Percentiles rank a stretch among this genome's conserved stretches.
These are phyloP conservation scores for Drosophila ananassae DNA, from an alignment of 1,140 invertebrate genomes.

Conservation along the genomic window DNA sequence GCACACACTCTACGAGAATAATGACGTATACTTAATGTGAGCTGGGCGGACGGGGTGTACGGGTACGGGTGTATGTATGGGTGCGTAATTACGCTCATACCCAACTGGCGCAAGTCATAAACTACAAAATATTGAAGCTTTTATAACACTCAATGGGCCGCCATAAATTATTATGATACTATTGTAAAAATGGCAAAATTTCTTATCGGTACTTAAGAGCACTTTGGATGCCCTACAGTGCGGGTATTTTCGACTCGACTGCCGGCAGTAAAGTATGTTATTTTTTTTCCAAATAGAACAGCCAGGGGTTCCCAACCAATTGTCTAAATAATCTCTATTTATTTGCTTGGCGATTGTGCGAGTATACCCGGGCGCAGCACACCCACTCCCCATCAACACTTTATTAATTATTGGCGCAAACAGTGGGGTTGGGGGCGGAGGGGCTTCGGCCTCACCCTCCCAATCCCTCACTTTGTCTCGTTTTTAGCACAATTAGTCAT, in stretches of 20 bases:
- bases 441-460: neutral
- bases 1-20: slow-evolving; percentile 53
- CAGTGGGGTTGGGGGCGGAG: slow-evolving; percentile 4
- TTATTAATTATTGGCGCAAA: slow-evolving; percentile 67
- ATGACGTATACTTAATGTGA: slow-evolving; percentile 65
- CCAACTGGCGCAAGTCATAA: slow-evolving; percentile 80
- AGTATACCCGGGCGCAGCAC: neutral
- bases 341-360: slow-evolving; percentile 41
- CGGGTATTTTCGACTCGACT: neutral
- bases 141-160: slow-evolving; percentile 80
- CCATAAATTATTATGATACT: slow-evolving; percentile 83
- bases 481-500: slow-evolving; percentile 81
- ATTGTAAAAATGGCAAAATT: slow-evolving; percentile 83
- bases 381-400: slow-evolving; percentile 37
- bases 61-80: slow-evolving; percentile 4
- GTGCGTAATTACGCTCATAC: slow-evolving; percentile 76
- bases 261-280: neutral
- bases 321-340: slow-evolving; percentile 11
- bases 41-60: neutral
- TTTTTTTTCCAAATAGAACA: neutral
- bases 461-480: slow-evolving; percentile 57
- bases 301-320: neutral
- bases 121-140: slow-evolving; percentile 83
- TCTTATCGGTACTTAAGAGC: slow-evolving; percentile 79
- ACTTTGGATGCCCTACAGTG: slow-evolving; percentile 45